phyloP scores from a whole-genome alignment of 1,140 invertebrate genomes.

The Papilio helenus region DNA sequence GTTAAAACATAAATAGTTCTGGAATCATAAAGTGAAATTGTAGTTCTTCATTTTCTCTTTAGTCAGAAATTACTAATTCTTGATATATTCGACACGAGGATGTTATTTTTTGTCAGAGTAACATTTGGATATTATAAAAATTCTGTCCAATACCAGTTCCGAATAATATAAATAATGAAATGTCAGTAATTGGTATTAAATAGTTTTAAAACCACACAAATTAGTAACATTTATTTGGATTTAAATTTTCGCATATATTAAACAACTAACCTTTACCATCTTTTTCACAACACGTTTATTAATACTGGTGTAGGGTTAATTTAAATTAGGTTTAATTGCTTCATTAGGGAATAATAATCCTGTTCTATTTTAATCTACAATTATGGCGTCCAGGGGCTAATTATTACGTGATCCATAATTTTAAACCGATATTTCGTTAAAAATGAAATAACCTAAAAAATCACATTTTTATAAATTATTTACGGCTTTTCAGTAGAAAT shows the following conservation, averaged over 20 bases:
- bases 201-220: background rate
- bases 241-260: background rate
- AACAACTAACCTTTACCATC: constrained; percentile 15
- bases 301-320: background rate
- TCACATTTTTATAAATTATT: background rate
- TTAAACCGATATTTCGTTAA: background rate
- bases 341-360: background rate
- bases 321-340: background rate
- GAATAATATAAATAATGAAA: background rate
- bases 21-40: too few species aligned
- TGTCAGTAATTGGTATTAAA: background rate
- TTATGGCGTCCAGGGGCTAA: background rate
- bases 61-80: too few species aligned
- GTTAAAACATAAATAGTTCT: too few species aligned
- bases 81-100: background rate
- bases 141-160: background rate
- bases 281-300: background rate
- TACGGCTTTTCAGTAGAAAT: background rate
- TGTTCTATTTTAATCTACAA: background rate
- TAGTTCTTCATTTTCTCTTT: too few species aligned
- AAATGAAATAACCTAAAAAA: background rate
- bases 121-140: background rate
- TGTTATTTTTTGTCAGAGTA: background rate
- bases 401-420: background rate
- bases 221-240: background rate